A percentile compares a stretch with the other conserved stretches of the same genome.
Evolutionary conservation across 2,888 invertebrate species (phyloP).

Genomic region (Subacronicta megacephala): DNA sequence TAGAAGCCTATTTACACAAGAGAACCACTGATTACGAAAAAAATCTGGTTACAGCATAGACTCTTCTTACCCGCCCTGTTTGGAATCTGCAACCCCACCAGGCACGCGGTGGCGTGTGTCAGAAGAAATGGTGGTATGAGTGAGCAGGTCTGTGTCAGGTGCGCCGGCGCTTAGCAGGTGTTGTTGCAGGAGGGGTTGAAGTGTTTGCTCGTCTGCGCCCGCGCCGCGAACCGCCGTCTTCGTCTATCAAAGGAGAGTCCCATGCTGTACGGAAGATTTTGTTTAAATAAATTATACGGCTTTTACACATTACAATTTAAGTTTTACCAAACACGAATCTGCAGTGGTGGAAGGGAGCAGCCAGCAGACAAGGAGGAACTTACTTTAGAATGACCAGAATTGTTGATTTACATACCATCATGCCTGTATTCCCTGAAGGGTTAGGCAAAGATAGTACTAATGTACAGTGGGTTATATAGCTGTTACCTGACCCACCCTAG

Average conservation of each 20-base stretch:
- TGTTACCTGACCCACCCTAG: too few relatives aligned
- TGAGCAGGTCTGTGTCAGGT: conserved; percentile 76
- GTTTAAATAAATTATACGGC: neutral
- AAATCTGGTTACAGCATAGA: conserved; percentile 57
- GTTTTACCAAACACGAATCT: too few relatives aligned
- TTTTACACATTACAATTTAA: too few relatives aligned
- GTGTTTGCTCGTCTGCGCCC: conserved; percentile 80
- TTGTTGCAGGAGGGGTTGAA: conserved; percentile 79
- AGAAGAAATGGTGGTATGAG: conserved; percentile 79
- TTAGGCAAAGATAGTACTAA: too few relatives aligned
- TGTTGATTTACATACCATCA: too few relatives aligned
- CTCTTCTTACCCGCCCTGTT: conserved; percentile 44
- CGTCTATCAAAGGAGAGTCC: conserved; percentile 79
- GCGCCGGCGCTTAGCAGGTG: conserved; percentile 80
- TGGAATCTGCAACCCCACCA: conserved; percentile 40
- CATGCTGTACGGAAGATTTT: conserved; percentile 64
- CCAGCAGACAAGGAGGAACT: too few relatives aligned
- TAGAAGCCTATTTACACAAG: conserved; percentile 11
- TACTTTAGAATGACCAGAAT: too few relatives aligned
- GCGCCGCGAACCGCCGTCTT: conserved; percentile 75
- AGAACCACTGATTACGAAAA: conserved; percentile 48
- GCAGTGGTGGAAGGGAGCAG: too few relatives aligned
- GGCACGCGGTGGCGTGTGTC: conserved; percentile 63
- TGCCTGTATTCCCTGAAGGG: too few relatives aligned
- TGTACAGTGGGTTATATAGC: too few relatives aligned